Conservation (phyloP, 2,888 invertebrate species). For the Brenthis hecate region DNA sequence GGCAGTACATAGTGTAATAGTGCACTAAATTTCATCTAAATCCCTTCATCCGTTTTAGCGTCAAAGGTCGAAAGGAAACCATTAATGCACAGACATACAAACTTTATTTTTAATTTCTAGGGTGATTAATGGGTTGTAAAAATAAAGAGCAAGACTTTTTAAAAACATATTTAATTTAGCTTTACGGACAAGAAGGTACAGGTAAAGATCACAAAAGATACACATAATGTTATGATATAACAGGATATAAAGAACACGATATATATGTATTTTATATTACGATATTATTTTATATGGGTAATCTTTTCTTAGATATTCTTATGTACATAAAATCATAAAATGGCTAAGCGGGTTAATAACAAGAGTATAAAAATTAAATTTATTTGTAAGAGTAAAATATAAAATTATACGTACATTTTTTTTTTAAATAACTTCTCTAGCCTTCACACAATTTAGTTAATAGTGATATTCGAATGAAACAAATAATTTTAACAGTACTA, state of each 20-base stretch:
- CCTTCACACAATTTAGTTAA: too few species aligned
- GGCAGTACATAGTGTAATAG: too few species aligned
- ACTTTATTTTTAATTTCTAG: too few species aligned
- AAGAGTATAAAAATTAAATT: neutral
- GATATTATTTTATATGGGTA: slow-evolving; percentile 22
- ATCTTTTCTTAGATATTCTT: slow-evolving; percentile 14
- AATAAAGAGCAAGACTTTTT: slow-evolving; percentile 14
- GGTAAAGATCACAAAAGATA: slow-evolving; percentile 47
- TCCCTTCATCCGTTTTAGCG: too few species aligned
- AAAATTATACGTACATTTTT: neutral
- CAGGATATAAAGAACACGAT: slow-evolving; percentile 41
- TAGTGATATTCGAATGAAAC: too few species aligned
- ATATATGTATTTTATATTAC: slow-evolving; percentile 31
- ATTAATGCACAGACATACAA: too few species aligned
- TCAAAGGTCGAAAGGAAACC: too few species aligned
- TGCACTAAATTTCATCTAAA: too few species aligned
- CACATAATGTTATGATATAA: slow-evolving; percentile 38
- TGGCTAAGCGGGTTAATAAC: neutral
- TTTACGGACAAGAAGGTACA: slow-evolving; percentile 48
- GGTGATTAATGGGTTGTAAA: neutral
- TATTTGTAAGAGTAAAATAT: neutral
- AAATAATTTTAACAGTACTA: too few species aligned
- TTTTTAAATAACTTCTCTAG: too few species aligned
- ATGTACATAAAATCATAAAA: slow-evolving; percentile 18
- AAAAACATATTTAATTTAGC: slow-evolving; percentile 47